Base-by-base conservation (phyloP, 2,888 invertebrate genomes). In the Miltochrista miniata region DNA sequence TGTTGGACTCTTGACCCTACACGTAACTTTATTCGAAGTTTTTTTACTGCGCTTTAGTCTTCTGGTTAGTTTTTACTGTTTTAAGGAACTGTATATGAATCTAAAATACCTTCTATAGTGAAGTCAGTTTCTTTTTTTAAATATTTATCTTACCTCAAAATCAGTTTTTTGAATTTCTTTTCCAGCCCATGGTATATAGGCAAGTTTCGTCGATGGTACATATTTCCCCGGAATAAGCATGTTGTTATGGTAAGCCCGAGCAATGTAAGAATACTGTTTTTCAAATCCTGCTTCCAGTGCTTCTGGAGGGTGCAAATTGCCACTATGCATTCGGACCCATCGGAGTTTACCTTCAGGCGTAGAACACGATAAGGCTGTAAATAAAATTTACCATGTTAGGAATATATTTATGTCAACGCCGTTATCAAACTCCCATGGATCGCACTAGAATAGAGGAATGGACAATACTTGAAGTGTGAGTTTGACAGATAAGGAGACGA, bases 121-220 rank as follows among this genome's bases (percentile, higher is more conserved):
- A n/a, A n/a, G n/a, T n/a, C n/a, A n/a, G n/a, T n/a, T n/a, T n/a
- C n/a, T n/a, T n/a, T n/a, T n/a, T n/a, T n/a, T n/a, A n/a, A n/a
- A n/a, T n/a, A n/a, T n/a, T n/a, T n/a, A n/a, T n/a, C n/a, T 30
- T 72, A 93, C 94, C 88, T 96, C 94, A 77, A 95, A 96, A 36
- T 94, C 92, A 14, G 81, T 69, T 70, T 95, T 94, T n/a, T 90
- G 87, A 68, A 95, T 94, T 75, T 95, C 96, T 14, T 79, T 87
- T 14, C 95, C 95, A 3, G 96, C 96, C 95, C 95, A 96, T 43
- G 96, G 87, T 8, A 96, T 79, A 73, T 94, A 96, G 64, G 93
- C 93, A 1, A 92, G 91, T 9, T 93, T 93, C 72, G 95, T 95
- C 13, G 94, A 93, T 14, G 94, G 93, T 47, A 94, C 88, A 56